Base-by-base conservation (phyloP, 2,888 invertebrate species). In the Tipula unca region DNA sequence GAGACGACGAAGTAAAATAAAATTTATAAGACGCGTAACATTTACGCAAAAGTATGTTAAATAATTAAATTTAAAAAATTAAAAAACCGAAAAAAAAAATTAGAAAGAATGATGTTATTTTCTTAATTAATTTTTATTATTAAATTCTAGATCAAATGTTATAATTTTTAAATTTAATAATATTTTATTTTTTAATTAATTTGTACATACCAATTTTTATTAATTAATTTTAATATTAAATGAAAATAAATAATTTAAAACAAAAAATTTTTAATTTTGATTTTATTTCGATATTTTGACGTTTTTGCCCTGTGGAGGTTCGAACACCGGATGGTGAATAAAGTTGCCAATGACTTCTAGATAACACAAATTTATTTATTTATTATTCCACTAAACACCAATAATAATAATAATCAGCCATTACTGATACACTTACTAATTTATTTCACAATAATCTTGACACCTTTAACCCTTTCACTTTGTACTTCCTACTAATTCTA, bases 1-100 rank as follows among this genome's bases (percentile, higher is more conserved):
- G 25, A 69, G 69, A 13, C 25, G 25, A 69, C 48, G 69, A 69
- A 69, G 13, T 69, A 69, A 69, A 69, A 25, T 69, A 14, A 69
- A 69, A 69, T 25, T 25, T 90, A 88, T 89, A 89, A 90, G 88
- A 89, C 88, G 88, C 88, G 89, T 89, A 89, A 89, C 88, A 89
- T 89, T 89, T 89, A 89, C 89, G 89, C 88, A 86, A 87, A 87
- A 88, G 87, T 87, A 6, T 36, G 17, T 85, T 48, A 54, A n/a
- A n/a, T 85, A 69, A 69, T 69, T 69, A 69, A 69, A 10, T 5
- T 54, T 25, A 69, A 20, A 69, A 69, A 17, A 54, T n/a, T 17
- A 6, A 32, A 32, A 39, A 39, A n/a, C 2, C 0, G 0, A 39
- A 39, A 42, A 42, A 69, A 1, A 69, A 69, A 17, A 54, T 5